phyloP scores from a whole-genome alignment of 2,888 invertebrate species.

The Thymelicus acteon region DNA sequence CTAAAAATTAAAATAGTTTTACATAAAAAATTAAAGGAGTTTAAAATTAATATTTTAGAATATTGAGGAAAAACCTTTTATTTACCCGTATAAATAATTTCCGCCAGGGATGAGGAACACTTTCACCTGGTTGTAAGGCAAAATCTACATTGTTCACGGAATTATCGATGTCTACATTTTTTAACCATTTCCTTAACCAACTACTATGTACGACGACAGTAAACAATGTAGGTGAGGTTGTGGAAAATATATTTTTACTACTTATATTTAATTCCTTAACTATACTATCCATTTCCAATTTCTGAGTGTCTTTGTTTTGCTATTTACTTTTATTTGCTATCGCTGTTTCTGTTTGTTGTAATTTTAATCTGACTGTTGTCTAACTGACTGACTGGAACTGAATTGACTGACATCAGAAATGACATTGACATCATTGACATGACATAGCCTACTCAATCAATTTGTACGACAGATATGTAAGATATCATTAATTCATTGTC shows the following conservation, averaged over 20 bases:
- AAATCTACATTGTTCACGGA: slow-evolving; percentile 73
- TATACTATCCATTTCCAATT: slow-evolving; percentile 86
- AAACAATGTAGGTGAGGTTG: slow-evolving; percentile 84
- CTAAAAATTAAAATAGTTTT: slow-evolving; percentile 62
- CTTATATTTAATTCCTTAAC: slow-evolving; percentile 89
- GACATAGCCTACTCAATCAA: too few species aligned
- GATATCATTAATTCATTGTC: too few species aligned
- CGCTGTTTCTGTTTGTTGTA: slow-evolving; percentile 25
- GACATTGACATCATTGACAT: not conserved
- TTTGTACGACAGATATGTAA: too few species aligned
- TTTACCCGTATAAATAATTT: slow-evolving; percentile 84
- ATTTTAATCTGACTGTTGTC: not conserved
- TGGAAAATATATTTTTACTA: slow-evolving; percentile 86
- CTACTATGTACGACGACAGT: slow-evolving; percentile 87
- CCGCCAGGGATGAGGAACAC: slow-evolving; percentile 82
- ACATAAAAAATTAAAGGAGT: slow-evolving; percentile 16
- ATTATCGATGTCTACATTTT: slow-evolving; percentile 73
- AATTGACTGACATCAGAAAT: slow-evolving; percentile 1
- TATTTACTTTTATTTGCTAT: slow-evolving; percentile 45
- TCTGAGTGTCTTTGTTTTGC: slow-evolving; percentile 68
- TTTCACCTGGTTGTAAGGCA: slow-evolving; percentile 79
- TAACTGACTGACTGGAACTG: not conserved
- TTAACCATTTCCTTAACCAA: slow-evolving; percentile 88
- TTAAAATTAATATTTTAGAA: not conserved
- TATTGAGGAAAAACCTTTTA: slow-evolving; percentile 38